Conservation (phyloP, 2,113 vertebrate genomes). For the Probosciger aterrimus region DNA sequence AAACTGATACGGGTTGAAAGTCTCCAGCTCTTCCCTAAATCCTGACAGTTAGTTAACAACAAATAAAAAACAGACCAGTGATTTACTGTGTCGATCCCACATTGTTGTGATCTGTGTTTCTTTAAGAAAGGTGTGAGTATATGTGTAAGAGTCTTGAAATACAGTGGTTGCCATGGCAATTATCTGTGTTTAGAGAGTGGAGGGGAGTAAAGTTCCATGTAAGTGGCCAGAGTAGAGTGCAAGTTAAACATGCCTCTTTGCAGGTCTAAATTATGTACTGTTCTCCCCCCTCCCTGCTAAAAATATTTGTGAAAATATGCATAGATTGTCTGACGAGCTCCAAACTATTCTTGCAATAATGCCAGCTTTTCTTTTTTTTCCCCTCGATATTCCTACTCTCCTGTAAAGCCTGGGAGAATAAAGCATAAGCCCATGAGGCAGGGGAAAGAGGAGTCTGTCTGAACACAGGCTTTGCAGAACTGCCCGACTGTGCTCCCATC, state of each 20-base stretch:
- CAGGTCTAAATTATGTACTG: constrained; percentile 68
- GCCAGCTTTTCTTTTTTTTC: background rate
- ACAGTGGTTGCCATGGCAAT: constrained; percentile 77
- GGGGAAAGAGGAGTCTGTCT: background rate
- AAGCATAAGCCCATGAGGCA: background rate
- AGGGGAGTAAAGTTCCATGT: constrained; percentile 74
- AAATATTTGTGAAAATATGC: constrained; percentile 66
- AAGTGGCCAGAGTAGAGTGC: constrained; percentile 68
- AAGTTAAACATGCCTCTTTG: constrained; percentile 69
- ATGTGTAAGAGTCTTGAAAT: constrained; percentile 68
- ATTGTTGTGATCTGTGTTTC: constrained; percentile 75
- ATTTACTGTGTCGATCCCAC: constrained; percentile 70
- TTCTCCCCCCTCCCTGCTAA: background rate
- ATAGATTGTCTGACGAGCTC: constrained; percentile 39
- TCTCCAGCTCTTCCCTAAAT: constrained; percentile 65
- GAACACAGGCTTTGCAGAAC: background rate
- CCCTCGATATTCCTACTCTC: background rate
- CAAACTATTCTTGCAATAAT: constrained; percentile 20
- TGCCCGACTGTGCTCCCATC: accelerated
- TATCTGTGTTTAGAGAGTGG: constrained; percentile 82
- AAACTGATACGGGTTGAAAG: constrained; percentile 40
- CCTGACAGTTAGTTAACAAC: constrained; percentile 71
- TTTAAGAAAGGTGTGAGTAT: constrained; percentile 80
- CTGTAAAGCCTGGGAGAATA: background rate
- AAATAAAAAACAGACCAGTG: constrained; percentile 73